Percentiles rank a stretch among this genome's conserved stretches.
These are phyloP conservation scores for Abramis brama DNA, from an alignment of 2,113 vertebrate genomes.

Conservation along the genomic window DNA sequence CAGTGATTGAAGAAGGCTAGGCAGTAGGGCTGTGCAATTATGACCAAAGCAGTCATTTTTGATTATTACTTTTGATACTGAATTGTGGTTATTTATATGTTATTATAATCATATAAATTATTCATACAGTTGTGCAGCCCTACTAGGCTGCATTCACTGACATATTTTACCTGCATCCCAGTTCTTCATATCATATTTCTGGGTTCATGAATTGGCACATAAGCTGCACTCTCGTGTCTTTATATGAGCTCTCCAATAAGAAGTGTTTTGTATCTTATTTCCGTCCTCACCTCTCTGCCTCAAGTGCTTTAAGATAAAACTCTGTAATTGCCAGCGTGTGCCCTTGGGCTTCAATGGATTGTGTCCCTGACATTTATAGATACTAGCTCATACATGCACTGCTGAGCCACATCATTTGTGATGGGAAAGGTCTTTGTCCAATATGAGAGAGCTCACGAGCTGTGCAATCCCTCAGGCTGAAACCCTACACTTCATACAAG, in stretches of 20 bases:
- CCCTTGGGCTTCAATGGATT: conserved; percentile 33
- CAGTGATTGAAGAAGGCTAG: background rate
- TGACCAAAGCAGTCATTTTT: background rate
- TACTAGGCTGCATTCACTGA: background rate
- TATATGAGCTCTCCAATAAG: conserved; percentile 7
- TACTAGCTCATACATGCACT: conserved; percentile 41
- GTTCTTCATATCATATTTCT: conserved; percentile 12
- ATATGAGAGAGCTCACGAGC: conserved; percentile 47
- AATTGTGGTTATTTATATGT: background rate
- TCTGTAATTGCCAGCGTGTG: conserved; percentile 27
- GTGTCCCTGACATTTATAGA: conserved; percentile 46
- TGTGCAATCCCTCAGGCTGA: conserved; percentile 77
- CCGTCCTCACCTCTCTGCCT: conserved; percentile 21
- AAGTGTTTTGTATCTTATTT: conserved; percentile 31
- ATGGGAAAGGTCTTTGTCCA: conserved; percentile 48
- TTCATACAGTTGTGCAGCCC: background rate
- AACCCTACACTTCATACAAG: conserved; percentile 93
- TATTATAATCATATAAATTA: background rate
- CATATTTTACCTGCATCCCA: background rate
- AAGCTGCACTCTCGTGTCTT: conserved; percentile 20
- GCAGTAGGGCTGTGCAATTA: background rate
- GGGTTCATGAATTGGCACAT: conserved; percentile 7
- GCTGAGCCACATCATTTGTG: conserved; percentile 18
- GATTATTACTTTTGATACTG: too few relatives aligned
- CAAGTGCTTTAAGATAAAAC: conserved; percentile 40